These are phyloP conservation scores for Trimorus sp. DNA, from an alignment of 2,888 invertebrate genomes.

Conservation along the genomic window DNA sequence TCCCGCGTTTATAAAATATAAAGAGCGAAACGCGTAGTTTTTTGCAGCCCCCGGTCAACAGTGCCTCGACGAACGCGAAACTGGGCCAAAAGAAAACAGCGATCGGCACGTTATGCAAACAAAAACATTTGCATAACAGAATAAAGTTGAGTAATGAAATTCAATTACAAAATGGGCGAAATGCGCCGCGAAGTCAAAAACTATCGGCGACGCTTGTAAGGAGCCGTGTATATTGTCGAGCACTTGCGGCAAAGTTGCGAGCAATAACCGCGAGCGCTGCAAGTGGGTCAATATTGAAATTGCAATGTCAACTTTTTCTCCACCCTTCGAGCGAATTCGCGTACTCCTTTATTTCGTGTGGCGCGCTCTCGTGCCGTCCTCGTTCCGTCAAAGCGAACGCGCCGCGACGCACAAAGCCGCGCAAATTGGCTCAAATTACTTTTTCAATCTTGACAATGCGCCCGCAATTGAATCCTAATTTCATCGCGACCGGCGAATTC, in stretches of 20 bases:
- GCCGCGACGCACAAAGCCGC: neutral
- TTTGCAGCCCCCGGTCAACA: conserved; percentile 3
- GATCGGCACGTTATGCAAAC: conserved; percentile 16
- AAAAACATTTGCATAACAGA: conserved; percentile 42
- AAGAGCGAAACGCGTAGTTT: neutral
- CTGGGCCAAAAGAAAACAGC: conserved; percentile 14
- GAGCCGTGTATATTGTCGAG: conserved; percentile 34
- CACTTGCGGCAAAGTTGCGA: conserved; percentile 41
- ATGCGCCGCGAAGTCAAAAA: conserved; percentile 31
- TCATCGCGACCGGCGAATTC: neutral
- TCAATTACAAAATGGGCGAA: conserved; percentile 46
- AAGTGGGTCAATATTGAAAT: conserved; percentile 64
- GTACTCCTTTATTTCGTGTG: conserved; percentile 44
- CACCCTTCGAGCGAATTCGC: conserved; percentile 32
- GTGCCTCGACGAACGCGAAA: neutral
- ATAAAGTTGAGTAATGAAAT: conserved; percentile 41
- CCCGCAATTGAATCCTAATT: conserved; percentile 46
- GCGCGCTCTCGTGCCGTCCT: neutral
- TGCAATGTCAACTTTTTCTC: conserved; percentile 60
- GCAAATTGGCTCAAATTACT: conserved; percentile 42
- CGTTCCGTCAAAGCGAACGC: conserved; percentile 35
- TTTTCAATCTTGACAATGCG: conserved; percentile 44
- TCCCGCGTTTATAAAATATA: neutral
- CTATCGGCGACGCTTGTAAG: conserved; percentile 35
- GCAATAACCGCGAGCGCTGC: conserved; percentile 44